phyloP scores from a whole-genome alignment of 2,113 vertebrate genomes.

The Aptenodytes forsteri region DNA sequence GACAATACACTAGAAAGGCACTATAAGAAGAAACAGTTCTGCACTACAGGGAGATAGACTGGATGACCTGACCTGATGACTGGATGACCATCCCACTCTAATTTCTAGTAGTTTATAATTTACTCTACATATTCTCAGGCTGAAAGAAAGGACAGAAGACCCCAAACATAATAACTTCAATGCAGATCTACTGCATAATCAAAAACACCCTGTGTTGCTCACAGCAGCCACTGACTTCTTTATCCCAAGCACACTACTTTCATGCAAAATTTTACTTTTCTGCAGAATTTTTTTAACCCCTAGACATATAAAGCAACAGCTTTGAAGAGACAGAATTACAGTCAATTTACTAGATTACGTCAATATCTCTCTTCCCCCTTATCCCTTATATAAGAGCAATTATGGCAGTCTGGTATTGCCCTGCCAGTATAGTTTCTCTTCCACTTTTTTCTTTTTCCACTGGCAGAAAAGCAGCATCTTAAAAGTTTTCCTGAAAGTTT shows the following conservation, averaged over 20 bases:
- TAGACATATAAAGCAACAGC: conserved; percentile 4
- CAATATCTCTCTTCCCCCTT: background rate
- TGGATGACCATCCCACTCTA: background rate
- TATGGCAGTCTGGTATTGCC: conserved; percentile 82
- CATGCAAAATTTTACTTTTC: conserved; percentile 22
- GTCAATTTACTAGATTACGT: background rate
- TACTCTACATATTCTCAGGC: background rate
- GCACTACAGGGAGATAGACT: background rate
- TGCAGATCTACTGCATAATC: background rate
- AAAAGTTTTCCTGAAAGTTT: conserved; percentile 97
- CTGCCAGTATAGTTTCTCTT: conserved; percentile 90
- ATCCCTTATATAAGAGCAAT: background rate
- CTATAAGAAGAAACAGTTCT: background rate
- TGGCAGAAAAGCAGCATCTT: conserved; percentile 93
- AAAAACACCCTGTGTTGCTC: background rate
- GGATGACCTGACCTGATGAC: background rate
- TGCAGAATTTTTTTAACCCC: background rate
- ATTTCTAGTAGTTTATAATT: background rate
- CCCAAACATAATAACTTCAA: background rate
- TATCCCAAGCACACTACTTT: background rate
- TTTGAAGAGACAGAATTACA: conserved; percentile 11
- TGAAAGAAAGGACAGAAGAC: background rate
- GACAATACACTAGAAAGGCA: background rate
- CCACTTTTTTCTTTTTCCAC: conserved; percentile 89
- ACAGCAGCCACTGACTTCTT: conserved; percentile 16